Conservation (phyloP, 2,797 vertebrate genomes). For the Rhyacichthys aspro region DNA sequence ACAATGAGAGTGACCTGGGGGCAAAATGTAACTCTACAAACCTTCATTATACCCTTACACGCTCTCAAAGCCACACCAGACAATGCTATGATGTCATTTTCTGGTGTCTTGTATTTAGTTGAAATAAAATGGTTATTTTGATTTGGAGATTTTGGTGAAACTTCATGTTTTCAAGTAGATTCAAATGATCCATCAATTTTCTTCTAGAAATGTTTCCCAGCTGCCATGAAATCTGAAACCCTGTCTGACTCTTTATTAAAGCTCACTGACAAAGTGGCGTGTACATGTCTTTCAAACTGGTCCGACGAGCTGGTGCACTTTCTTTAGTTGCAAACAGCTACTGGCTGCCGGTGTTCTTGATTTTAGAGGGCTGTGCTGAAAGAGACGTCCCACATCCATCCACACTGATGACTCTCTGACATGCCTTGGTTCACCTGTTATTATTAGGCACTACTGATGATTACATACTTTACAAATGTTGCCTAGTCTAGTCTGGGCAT, state of each 20-base stretch:
- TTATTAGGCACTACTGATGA: neutral
- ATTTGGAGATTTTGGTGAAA: neutral
- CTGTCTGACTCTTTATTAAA: slow-evolving; percentile 3
- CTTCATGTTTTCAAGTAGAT: too few relatives aligned
- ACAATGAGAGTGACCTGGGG: slow-evolving; percentile 39
- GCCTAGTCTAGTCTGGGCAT: neutral
- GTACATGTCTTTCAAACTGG: slow-evolving; percentile 44
- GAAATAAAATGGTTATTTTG: neutral
- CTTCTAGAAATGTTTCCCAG: too few relatives aligned
- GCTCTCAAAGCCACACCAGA: slow-evolving; percentile 3
- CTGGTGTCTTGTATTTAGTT: too few relatives aligned
- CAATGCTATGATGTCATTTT: neutral
- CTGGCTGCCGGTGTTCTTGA: neutral
- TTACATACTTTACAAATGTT: slow-evolving; percentile 6
- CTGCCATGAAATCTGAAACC: too few relatives aligned
- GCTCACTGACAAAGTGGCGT: neutral
- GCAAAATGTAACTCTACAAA: slow-evolving; percentile 41
- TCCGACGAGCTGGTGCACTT: slow-evolving; percentile 51
- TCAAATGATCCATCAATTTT: too few relatives aligned
- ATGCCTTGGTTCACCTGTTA: slow-evolving; percentile 5
- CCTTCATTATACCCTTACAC: neutral
- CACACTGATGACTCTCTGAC: neutral
- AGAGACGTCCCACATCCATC: neutral
- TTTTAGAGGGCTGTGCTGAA: neutral
- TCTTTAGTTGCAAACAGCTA: slow-evolving; percentile 1